A percentile compares a stretch with the other conserved stretches of the same genome.
Evolutionary conservation across 2,113 vertebrate species (phyloP).

Genomic region (Hiodon alosoides): DNA sequence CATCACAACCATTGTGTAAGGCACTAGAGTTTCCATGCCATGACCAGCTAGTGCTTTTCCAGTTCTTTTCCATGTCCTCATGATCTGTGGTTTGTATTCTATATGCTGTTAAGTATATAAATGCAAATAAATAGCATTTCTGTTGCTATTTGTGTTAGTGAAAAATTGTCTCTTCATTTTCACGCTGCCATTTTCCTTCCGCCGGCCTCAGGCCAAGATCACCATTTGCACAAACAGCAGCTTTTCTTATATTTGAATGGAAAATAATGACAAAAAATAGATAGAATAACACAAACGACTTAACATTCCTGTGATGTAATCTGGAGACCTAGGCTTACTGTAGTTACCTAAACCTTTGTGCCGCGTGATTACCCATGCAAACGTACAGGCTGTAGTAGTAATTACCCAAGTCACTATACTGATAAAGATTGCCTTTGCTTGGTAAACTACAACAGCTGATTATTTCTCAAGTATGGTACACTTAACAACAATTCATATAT

Average conservation of each 20-base stretch:
- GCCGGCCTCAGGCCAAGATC: background rate
- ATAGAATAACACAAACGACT: background rate
- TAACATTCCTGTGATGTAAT: constrained; percentile 40
- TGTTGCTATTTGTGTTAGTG: background rate
- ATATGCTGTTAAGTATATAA: constrained; percentile 1
- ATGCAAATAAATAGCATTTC: background rate
- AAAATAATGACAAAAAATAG: background rate
- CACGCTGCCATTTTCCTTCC: background rate
- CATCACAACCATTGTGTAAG: background rate
- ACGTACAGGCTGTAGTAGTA: constrained; percentile 7
- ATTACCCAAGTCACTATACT: background rate
- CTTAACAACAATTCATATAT: too few relatives aligned
- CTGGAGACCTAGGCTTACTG: constrained; percentile 37
- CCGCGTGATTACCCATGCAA: constrained; percentile 14
- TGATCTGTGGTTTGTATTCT: background rate
- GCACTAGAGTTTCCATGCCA: background rate
- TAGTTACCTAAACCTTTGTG: constrained; percentile 29
- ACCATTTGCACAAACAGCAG: background rate
- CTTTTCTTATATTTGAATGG: background rate
- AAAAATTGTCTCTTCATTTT: background rate
- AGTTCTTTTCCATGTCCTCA: background rate
- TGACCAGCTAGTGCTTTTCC: background rate
- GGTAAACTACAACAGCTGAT: background rate
- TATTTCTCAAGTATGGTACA: background rate
- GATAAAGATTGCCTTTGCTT: background rate